Evolutionary conservation across 2,797 vertebrate species (phyloP).

Genomic region (Oreortyx pictus): DNA sequence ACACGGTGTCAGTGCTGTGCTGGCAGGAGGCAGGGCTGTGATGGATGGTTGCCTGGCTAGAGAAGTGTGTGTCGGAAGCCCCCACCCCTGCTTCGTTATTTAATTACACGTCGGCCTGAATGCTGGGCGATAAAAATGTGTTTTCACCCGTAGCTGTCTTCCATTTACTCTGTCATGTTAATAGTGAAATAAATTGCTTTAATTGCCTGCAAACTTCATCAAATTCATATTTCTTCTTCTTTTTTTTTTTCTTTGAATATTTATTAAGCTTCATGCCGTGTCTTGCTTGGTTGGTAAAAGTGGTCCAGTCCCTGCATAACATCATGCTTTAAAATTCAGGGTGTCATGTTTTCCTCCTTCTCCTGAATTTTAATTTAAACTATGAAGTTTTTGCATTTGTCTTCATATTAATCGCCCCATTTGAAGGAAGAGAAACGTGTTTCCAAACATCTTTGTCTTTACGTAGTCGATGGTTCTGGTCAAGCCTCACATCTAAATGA

Average conservation of each 20-base stretch:
- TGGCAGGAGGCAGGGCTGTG: slow-evolving; percentile 14
- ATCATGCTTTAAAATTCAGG: slow-evolving; percentile 50
- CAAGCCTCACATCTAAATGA: not conserved
- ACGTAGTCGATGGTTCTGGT: not conserved
- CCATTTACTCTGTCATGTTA: slow-evolving; percentile 85
- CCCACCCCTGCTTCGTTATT: slow-evolving; percentile 56
- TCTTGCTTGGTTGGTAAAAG: slow-evolving; percentile 74
- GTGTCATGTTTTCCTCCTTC: slow-evolving; percentile 37
- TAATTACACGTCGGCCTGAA: slow-evolving; percentile 63
- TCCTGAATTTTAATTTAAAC: slow-evolving; percentile 61
- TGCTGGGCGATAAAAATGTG: slow-evolving; percentile 67
- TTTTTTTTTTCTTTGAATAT: slow-evolving; percentile 80
- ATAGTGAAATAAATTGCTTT: slow-evolving; percentile 94
- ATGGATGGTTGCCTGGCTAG: slow-evolving; percentile 55
- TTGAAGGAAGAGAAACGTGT: not conserved
- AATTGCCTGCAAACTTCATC: slow-evolving; percentile 92
- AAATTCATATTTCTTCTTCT: slow-evolving; percentile 85
- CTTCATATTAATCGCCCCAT: slow-evolving; percentile 41
- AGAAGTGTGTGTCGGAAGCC: not conserved
- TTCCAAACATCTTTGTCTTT: not conserved
- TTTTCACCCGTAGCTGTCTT: slow-evolving; percentile 80
- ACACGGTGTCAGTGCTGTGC: not conserved
- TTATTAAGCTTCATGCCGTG: slow-evolving; percentile 82
- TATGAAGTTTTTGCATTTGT: slow-evolving; percentile 33
- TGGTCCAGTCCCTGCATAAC: slow-evolving; percentile 58